Conservation (phyloP, 92 coral and sea anemone species). For the Diadumene lineata region DNA sequence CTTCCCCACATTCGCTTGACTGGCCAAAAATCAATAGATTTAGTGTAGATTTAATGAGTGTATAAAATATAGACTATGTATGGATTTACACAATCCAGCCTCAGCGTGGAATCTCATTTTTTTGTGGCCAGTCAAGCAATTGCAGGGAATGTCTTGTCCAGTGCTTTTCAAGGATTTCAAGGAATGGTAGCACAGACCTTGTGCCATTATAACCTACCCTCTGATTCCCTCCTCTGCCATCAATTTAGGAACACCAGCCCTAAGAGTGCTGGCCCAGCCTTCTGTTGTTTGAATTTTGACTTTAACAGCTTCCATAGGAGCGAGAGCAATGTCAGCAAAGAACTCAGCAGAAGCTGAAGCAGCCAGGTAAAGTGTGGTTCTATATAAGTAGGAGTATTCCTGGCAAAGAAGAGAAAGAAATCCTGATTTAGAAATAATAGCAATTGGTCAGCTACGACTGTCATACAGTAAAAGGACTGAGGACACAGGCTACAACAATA, state of each 20-base stretch:
- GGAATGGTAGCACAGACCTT: no score
- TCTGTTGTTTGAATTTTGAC: constrained; percentile 97
- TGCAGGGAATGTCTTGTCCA: no score
- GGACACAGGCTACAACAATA: no score
- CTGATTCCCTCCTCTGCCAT: constrained; percentile 83
- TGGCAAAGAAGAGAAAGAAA: not conserved
- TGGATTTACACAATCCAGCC: no score
- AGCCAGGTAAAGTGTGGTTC: constrained; percentile 94
- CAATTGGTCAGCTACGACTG: no score
- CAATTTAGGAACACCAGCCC: constrained; percentile 90
- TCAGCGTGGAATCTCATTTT: no score
- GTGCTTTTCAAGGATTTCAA: not conserved
- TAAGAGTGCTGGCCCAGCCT: constrained; percentile 92
- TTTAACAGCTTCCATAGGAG: constrained; percentile 99
- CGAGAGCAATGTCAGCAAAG: constrained; percentile 97
- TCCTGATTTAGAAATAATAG: not conserved
- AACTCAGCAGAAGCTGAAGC: constrained; percentile 99
- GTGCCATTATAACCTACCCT: constrained; percentile 66
- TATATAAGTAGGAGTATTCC: constrained; percentile 83
- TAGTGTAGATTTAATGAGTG: no score
- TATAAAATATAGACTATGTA: no score
- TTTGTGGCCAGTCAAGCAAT: no score
- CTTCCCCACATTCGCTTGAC: no score
- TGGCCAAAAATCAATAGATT: no score
- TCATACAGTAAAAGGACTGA: no score